Percentiles rank a stretch among this genome's conserved stretches.
These are phyloP conservation scores for Scaptomyza tumidula DNA, from an alignment of 2,888 invertebrate genomes.

Conservation along the genomic window DNA sequence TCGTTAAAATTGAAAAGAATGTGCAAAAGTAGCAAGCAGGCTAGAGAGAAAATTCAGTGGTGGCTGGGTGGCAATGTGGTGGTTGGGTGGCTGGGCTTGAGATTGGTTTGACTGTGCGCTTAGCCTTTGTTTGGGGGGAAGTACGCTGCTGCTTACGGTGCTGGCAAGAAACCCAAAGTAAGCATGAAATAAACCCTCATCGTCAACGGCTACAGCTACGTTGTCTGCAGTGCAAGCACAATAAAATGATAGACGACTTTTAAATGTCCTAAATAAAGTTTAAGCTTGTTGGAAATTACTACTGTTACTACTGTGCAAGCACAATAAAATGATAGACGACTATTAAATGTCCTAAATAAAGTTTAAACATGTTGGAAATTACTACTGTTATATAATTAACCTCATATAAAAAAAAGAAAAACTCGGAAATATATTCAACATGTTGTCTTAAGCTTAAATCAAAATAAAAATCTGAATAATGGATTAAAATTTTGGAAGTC, in stretches of 20 bases:
- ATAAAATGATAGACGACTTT: slow-evolving; percentile 11
- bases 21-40: slow-evolving; percentile 74
- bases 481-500: too few relatives aligned
- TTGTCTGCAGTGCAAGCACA: slow-evolving; percentile 61
- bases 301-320: slow-evolving; percentile 17
- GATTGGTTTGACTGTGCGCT: slow-evolving; percentile 14
- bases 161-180: slow-evolving; percentile 74
- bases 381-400: too few relatives aligned
- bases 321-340: slow-evolving; percentile 23
- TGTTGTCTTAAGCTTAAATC: too few relatives aligned
- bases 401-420: too few relatives aligned
- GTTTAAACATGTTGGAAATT: neutral
- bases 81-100: slow-evolving; percentile 2
- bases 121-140: slow-evolving; percentile 29
- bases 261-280: slow-evolving; percentile 28
- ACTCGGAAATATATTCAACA: too few relatives aligned
- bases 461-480: too few relatives aligned
- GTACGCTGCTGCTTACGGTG: slow-evolving; percentile 5
- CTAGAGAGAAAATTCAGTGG: slow-evolving; percentile 46
- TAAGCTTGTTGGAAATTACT: neutral
- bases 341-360: slow-evolving; percentile 28
- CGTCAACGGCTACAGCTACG: slow-evolving; percentile 50
- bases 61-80: slow-evolving; percentile 12
- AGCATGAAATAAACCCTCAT: slow-evolving; percentile 77
- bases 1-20: slow-evolving; percentile 79